Evolutionary conservation across 30 jellyfish, hydroid and myxozoan genomes (phyloP), one percentile per base, ranked within the genome.

Genomic region (Catostylus mosaicus): DNA sequence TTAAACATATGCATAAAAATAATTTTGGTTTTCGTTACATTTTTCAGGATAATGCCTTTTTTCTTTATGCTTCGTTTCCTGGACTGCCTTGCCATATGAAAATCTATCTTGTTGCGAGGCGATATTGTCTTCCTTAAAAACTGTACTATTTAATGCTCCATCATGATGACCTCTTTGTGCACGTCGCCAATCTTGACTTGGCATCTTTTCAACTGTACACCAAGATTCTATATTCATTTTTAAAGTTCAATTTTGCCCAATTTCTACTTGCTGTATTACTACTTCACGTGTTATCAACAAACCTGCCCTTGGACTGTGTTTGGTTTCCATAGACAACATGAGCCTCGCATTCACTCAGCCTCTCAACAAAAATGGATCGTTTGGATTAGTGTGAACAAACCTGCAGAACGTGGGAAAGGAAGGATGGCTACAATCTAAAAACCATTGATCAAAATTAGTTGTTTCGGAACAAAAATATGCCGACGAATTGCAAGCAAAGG

Each of bases 141-240:
- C 98, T 3, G 78, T 51, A 64, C 99, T 94, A 30, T 35, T 87
- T 50, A 80, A 52, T 0, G 95, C 95, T 0, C 74, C 68, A 20
- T 80, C 90, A 47, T 77, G 38, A 69, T 94, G 99, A 23, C 84
- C 61, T 23, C 97, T 65, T 45, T 94, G 97, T n/a, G 96, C 96
- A 29, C 99, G 60, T 37, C 31, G 90, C 99, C 99, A 94, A 48
- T 94, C 99, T 65, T 94, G 99, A 54, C 95, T 88, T n/a, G 99
- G 84, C 66, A 84, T 59, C 40, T 78, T 71, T 48, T 94, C 99
- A 27, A 94, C 99, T 19, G 97, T 73, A 68, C 99, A 94, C 99
- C 99, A 94, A 78, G 99, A 94, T 74, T 94, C 99, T 27, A 33
- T 51, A 65, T 94, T 80, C 99, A 94, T 94, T 23, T n/a, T 69